Evolutionary conservation across 2,113 vertebrate genomes (phyloP), one percentile per base, ranked within the genome.

Genomic region (Actinemys pallida): DNA sequence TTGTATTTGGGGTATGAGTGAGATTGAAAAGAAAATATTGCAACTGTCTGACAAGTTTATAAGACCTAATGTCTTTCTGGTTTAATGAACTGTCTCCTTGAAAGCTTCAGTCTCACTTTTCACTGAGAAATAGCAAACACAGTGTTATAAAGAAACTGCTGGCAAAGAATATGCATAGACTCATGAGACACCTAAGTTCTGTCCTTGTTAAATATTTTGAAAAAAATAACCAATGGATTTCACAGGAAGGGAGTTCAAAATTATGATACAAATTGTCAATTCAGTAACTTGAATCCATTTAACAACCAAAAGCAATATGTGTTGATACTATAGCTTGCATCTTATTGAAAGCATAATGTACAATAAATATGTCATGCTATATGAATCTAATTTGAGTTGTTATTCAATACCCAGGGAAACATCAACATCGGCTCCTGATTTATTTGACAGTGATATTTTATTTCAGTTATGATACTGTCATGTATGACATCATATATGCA

Each of bases 11-110:
- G 9, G 86, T 88, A 82, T 83, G 87, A 95, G 14, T 29, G 92
- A 93, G 54, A 93, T 2, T 93, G 49, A 92, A 90, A 86, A 86
- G 20, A 95, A 96, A 93, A 90, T 84, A 72, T 56, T 82, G 19
- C 35, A 88, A 80, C 25, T 89, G 84, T 57, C 5, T 93, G 90
- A 91, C 76, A 90, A 87, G 29, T 81, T 83, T 84, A 29, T 59
- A 91, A 86, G 29, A 78, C 35, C 20, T 78, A 87, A 92, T 76
- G 19, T 56, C 50, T 83, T 91, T 79, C 53, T 90, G 13, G 5
- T 90, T 92, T 97, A 95, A 93, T 81, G 88, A 90, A 87, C 25
- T 76, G 52, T 39, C 1, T 3, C 59, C 14, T 54, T 83, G 59
- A 94, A 93, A 92, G 1, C 25, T 31, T 88, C 56, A 91, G 47